Conservation (phyloP, 2,113 vertebrate species). For the Numida meleagris region DNA sequence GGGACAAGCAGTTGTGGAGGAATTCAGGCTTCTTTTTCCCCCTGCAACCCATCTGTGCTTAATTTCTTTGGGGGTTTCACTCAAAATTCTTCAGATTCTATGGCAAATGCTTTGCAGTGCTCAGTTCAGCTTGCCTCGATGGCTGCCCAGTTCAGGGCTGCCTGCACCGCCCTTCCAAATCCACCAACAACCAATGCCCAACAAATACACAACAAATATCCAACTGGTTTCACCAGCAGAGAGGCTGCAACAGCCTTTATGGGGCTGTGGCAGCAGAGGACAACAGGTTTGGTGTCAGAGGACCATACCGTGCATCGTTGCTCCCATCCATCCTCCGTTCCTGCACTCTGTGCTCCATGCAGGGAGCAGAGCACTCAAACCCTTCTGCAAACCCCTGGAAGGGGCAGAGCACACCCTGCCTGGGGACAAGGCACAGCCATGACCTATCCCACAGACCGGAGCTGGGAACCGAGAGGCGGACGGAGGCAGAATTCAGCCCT, state of each 20-base stretch:
- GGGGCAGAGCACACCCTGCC: fast-evolving
- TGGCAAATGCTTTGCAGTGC: conserved; percentile 56
- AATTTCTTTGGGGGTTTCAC: conserved; percentile 70
- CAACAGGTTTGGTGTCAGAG: neutral
- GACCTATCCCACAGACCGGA: neutral
- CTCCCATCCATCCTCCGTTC: fast-evolving
- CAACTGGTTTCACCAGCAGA: neutral
- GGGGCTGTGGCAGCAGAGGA: neutral
- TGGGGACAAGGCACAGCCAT: fast-evolving
- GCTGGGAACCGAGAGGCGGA: neutral
- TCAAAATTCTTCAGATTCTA: conserved; percentile 68
- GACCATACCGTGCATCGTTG: neutral
- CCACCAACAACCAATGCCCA: neutral
- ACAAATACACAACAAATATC: fast-evolving
- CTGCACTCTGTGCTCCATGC: fast-evolving
- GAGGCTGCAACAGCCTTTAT: neutral
- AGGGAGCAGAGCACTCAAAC: fast-evolving
- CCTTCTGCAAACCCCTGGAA: neutral
- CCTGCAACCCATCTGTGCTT: conserved; percentile 64
- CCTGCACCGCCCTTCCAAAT: neutral
- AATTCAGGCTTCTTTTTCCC: neutral
- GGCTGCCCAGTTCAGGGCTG: neutral
- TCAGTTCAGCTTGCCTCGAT: neutral
- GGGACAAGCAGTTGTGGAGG: neutral
- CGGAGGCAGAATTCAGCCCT: neutral